Conservation (phyloP, 2,888 invertebrate genomes). For the Drosophila histrio region DNA sequence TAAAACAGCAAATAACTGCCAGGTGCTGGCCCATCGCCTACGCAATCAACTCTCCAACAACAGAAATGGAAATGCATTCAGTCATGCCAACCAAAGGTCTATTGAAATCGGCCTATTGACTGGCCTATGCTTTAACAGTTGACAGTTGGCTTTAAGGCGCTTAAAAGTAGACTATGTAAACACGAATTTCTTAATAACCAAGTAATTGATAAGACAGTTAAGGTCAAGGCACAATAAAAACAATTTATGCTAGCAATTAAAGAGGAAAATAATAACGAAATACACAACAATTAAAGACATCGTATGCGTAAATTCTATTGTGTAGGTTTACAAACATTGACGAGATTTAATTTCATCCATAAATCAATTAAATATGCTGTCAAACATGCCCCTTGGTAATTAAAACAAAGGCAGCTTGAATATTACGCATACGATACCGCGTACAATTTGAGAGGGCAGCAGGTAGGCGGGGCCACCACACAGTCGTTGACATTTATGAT, state of each 20-base stretch:
- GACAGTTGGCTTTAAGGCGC: constrained; percentile 4
- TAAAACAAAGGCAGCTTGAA: constrained; percentile 25
- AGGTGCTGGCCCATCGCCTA: constrained; percentile 31
- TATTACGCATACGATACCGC: constrained; percentile 47
- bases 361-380: constrained; percentile 58
- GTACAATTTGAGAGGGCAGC: neutral
- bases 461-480: neutral
- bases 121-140: neutral
- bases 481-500: constrained; percentile 70
- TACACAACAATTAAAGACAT: constrained; percentile 6
- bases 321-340: constrained; percentile 6
- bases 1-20: constrained; percentile 60
- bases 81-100: neutral
- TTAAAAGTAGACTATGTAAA: constrained; percentile 1
- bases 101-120: neutral
- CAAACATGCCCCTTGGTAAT: constrained; percentile 29
- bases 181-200: neutral
- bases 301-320: constrained; percentile 20
- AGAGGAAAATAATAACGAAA: neutral
- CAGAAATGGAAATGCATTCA: constrained; percentile 19
- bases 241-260: constrained; percentile 13
- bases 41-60: constrained; percentile 5
- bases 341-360: constrained; percentile 60
- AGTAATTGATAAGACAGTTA: constrained; percentile 1
- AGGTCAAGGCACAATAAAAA: constrained; percentile 1